A percentile compares a stretch with the other conserved stretches of the same genome.
Evolutionary conservation across 2,888 invertebrate species (phyloP).

Genomic region (Lepas anatifera): DNA sequence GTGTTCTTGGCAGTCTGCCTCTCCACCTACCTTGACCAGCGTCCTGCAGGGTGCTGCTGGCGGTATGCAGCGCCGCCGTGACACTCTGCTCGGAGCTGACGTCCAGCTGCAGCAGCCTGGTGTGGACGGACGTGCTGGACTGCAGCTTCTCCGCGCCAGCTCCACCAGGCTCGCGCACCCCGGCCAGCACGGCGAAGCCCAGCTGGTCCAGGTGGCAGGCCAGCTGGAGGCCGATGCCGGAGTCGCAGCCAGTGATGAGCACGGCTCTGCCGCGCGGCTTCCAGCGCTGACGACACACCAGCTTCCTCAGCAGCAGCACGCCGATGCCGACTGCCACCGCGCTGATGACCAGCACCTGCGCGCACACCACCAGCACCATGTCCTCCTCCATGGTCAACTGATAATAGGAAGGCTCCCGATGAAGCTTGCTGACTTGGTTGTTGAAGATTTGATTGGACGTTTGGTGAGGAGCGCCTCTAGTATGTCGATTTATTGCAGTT

Average conservation of each 20-base stretch:
- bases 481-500: no score
- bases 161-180: not conserved
- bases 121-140: not conserved
- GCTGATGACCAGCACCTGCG: not conserved
- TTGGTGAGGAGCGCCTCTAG: no score
- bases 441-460: no score
- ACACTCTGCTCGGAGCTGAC: not conserved
- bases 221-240: slow-evolving; percentile 32
- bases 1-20: not conserved
- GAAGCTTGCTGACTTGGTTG: no score
- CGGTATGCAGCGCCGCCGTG: not conserved
- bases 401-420: no score
- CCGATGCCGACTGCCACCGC: not conserved
- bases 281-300: not conserved
- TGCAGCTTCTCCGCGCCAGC: not conserved
- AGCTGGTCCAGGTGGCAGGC: slow-evolving; percentile 29
- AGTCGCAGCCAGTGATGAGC: slow-evolving; percentile 28
- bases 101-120: not conserved
- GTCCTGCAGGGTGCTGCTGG: not conserved
- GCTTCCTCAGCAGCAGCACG: not conserved
- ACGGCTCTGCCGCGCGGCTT: slow-evolving; percentile 14
- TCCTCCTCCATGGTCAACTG: not conserved
- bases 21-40: not conserved
- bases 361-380: not conserved
- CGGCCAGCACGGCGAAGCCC: slow-evolving; percentile 26